Base-by-base conservation (phyloP, 2,797 vertebrate genomes). In the Margarornis squamiger region DNA sequence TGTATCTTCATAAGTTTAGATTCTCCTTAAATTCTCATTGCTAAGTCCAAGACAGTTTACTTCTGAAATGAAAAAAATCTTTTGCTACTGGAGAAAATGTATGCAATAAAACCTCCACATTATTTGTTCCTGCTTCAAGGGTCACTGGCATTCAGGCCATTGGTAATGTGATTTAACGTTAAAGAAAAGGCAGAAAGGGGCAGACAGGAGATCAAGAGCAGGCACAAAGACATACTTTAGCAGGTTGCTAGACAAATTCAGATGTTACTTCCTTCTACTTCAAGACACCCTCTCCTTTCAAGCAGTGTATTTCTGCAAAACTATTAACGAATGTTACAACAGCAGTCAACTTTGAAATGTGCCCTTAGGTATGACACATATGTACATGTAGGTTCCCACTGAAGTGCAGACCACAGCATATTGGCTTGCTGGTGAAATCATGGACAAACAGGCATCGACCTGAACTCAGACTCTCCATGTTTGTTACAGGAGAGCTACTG, bases 391-490 rank as follows among this genome's bases (percentile, higher is more conserved):
- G n/a, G 27, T 2, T 70, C 67, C 39, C 84, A 48, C 0, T 70
- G 55, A 87, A 57, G 87, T 10, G 20, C 36, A 76, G 77, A 86
- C 9, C 19, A 26, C 58, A 63, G 54, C 46, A 43, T 0, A 0
- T 36, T 52, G 72, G 22, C 67, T 46, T 18, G 63, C 46, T 58
- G 59, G 9, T 32, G 52, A 46, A 78, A 75, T 14, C 17, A 15
- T 9, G 10, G 41, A 70, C 75, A 51, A 43, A 46, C n/a, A 5
- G 0, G 4, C 57, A 57, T 18, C 19, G 26, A 63, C 43, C 36
- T 70, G 63, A 84, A 59, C 61, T 29, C 0, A 0, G 14, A 0
- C 30, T 36, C 54, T 27, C 38, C 0, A 0, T 10, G 24, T 16
- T 6, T 7, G 8, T 52, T 54, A 61, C 23, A 48, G 30, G 14